A percentile compares a stretch with the other conserved stretches of the same genome.
Conservation (phyloP, 1,140 invertebrate genomes). For the Dinothrombium tinctorium region DNA sequence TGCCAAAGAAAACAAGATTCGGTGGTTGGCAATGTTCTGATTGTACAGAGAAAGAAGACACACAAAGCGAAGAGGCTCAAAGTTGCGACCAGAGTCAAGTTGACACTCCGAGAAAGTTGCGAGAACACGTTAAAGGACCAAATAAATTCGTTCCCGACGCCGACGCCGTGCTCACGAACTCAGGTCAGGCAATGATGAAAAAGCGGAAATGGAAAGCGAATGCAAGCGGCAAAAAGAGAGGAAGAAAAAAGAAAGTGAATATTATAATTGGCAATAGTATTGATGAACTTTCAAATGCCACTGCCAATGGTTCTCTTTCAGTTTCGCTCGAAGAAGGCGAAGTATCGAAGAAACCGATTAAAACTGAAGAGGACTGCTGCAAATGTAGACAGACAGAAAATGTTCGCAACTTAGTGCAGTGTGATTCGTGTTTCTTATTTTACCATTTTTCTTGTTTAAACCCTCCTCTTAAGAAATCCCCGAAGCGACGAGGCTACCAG, state of each 20-base stretch:
- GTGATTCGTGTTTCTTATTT: constrained; percentile 68
- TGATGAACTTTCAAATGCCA: not conserved
- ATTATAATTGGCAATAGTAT: not conserved
- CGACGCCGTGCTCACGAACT: not conserved
- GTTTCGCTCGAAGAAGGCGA: not conserved
- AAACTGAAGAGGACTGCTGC: not conserved
- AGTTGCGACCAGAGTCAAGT: constrained; percentile 17
- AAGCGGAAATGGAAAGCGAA: too few relatives aligned
- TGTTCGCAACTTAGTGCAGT: constrained; percentile 21
- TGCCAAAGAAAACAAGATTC: constrained; percentile 73
- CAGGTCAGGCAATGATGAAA: too few relatives aligned
- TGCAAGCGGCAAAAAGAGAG: not conserved
- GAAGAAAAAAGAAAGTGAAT: not conserved
- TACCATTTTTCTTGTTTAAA: constrained; percentile 79
- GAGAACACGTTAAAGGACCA: constrained; percentile 26
- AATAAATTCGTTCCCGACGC: constrained; percentile 21
- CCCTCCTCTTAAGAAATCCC: constrained; percentile 74
- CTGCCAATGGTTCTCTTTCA: not conserved
- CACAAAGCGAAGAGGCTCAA: constrained; percentile 11
- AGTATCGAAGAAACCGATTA: not conserved
- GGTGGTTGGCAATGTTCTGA: constrained; percentile 25
- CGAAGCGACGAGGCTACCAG: constrained; percentile 70
- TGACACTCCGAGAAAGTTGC: constrained; percentile 14
- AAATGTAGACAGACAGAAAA: constrained; percentile 3
- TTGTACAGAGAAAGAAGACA: constrained; percentile 23